Conservation (phyloP, 1,140 invertebrate genomes). For the Goniozus legneri region DNA sequence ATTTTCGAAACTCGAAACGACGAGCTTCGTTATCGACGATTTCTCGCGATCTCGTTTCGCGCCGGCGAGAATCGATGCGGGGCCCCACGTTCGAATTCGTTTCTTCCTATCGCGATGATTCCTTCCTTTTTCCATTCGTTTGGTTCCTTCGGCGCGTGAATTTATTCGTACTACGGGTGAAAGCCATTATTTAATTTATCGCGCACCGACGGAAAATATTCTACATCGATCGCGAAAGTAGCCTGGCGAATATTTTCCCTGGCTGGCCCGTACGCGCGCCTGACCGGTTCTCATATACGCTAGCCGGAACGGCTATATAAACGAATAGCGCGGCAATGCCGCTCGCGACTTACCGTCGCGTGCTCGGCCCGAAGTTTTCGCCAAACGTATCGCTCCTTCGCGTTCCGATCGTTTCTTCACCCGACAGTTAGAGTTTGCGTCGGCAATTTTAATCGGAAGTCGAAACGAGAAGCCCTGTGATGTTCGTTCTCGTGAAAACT, state of each 20-base stretch:
- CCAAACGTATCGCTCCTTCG: no score
- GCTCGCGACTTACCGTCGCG: no score
- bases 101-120: conserved; percentile 3
- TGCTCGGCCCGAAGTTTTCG: no score
- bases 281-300: conserved; percentile 52
- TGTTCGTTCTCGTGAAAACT: no score
- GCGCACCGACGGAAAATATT: conserved; percentile 28
- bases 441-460: no score
- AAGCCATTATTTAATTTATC: conserved; percentile 51
- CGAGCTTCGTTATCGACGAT: no score
- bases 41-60: conserved; percentile 1
- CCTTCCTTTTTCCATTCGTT: conserved; percentile 15
- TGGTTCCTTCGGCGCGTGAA: conserved; percentile 27
- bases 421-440: no score
- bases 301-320: conserved; percentile 40
- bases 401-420: no score
- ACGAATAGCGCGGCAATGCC: conserved; percentile 11
- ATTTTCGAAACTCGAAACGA: no score
- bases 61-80: neutral
- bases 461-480: no score
- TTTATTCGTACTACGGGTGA: no score
- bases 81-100: conserved; percentile 12
- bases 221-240: conserved; percentile 41
- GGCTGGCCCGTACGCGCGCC: conserved; percentile 17
- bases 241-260: conserved; percentile 41